Conservation (phyloP, 2,888 invertebrate genomes). For the Acanthacorydalis orientalis region DNA sequence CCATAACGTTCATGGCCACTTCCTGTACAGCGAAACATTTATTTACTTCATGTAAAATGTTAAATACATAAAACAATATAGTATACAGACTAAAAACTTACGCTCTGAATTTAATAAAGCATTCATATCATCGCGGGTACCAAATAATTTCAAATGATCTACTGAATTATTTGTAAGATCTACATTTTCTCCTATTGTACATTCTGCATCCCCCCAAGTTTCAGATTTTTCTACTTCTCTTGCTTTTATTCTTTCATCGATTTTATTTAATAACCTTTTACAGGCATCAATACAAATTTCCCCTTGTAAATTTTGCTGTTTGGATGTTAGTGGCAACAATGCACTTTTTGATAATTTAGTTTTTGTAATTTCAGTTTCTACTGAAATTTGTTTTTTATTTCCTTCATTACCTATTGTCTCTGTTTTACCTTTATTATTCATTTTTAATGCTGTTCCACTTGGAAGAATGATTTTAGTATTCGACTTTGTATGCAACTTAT, state of each 20-base stretch:
- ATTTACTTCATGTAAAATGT: no score
- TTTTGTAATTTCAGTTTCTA: neutral
- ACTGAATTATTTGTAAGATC: neutral
- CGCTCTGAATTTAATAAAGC: slow-evolving; percentile 13
- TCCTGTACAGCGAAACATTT: no score
- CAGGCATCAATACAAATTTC: neutral
- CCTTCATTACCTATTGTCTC: neutral
- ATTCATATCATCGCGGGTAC: slow-evolving; percentile 14
- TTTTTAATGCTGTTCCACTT: neutral
- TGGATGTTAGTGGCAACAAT: neutral
- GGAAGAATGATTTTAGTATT: neutral
- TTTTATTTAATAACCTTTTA: neutral
- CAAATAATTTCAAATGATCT: slow-evolving; percentile 15
- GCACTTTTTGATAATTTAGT: neutral
- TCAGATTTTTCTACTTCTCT: neutral
- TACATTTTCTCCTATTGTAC: neutral
- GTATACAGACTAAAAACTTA: slow-evolving; percentile 3
- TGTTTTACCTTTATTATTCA: neutral
- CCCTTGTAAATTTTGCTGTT: neutral
- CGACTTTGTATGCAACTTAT: neutral
- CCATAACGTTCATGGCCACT: neutral
- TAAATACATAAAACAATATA: no score
- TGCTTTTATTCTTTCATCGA: neutral
- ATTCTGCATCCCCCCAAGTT: no score
- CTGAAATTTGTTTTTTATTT: neutral